Evolutionary conservation across 2,797 vertebrate species (phyloP).

Genomic region (Enteromius mattozi): DNA sequence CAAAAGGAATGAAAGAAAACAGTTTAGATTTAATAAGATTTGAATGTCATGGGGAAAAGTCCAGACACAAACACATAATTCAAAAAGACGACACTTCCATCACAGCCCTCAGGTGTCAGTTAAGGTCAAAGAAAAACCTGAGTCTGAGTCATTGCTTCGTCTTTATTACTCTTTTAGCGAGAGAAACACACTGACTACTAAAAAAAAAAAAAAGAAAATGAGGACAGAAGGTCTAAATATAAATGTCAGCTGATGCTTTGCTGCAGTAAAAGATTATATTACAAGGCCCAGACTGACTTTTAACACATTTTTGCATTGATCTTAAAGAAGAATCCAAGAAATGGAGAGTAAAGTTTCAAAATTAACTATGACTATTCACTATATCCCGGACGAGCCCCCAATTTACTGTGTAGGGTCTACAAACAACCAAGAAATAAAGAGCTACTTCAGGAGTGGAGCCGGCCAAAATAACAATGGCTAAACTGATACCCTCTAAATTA

Average conservation of each 20-base stretch:
- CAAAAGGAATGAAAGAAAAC: slow-evolving; percentile 60
- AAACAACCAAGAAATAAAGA: background rate
- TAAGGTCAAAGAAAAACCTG: slow-evolving; percentile 70
- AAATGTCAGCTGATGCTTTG: slow-evolving; percentile 27
- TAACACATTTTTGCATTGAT: background rate
- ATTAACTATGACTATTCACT: background rate
- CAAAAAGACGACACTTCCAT: slow-evolving; percentile 55
- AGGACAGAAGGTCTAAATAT: slow-evolving; percentile 22
- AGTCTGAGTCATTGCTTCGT: slow-evolving; percentile 67
- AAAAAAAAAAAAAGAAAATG: slow-evolving; percentile 37
- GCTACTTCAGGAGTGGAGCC: background rate
- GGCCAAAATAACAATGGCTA: background rate
- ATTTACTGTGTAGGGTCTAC: background rate
- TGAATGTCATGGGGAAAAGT: slow-evolving; percentile 71
- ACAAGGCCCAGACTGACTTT: background rate
- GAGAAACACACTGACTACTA: slow-evolving; percentile 57
- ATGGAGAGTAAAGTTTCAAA: background rate
- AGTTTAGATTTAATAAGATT: slow-evolving; percentile 72
- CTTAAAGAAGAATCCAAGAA: background rate
- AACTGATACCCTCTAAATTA: background rate
- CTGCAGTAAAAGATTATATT: slow-evolving; percentile 3
- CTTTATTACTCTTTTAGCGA: slow-evolving; percentile 70
- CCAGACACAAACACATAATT: slow-evolving; percentile 23
- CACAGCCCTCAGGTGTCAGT: slow-evolving; percentile 65
- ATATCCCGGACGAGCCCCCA: background rate